Base-by-base conservation (phyloP, 2,888 invertebrate species). In the Parelbella ahira region DNA sequence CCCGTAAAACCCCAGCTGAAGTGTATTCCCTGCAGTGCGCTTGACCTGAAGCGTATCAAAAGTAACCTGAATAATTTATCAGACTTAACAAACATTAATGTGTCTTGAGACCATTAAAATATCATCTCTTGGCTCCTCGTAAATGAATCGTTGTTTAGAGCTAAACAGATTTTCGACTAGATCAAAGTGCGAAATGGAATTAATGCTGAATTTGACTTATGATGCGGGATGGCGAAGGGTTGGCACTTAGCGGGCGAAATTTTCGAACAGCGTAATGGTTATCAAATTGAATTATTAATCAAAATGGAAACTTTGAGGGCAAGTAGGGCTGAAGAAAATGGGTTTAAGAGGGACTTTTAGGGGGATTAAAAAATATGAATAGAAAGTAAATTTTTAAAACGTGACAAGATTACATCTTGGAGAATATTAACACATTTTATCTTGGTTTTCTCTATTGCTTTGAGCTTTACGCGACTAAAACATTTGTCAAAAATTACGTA, bases 81-180 rank as follows among this genome's bases (percentile, higher is more conserved):
- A 61, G 66, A 62, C 70, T 74, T 76, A 75, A 76, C 71, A 63
- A 68, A 74, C 72, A 75, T 79, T 80, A 79, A 77, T 74, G 69
- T 59, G 63, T 67, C 65, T 53, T 55, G 63, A 58, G 62, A 66
- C 63, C 58, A 61, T 63, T 74, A 63, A 63, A 73, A 70, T 63
- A 71, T 66, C 66, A 68, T 68, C 63, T 53, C 49, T 44, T 44
- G 44, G 54, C 55, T 45, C 42, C 12, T 29, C 48, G 33, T 39
- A 46, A 51, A 51, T 49, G 51, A 54, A 56, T 53, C 49, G 53
- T 48, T 52, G 50, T 42, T 41, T 43, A 43, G 21, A 41, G 46
- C 49, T 41, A 50, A 51, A 45, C 50, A 44, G 46, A 49, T 45
- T 41, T 45, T 29, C 37, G 34, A 28, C 18, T 29, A 51, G 50